These are phyloP conservation scores for Lepidocyrtoides sp. DNA, from an alignment of 2,888 invertebrate species.

Conservation along the genomic window DNA sequence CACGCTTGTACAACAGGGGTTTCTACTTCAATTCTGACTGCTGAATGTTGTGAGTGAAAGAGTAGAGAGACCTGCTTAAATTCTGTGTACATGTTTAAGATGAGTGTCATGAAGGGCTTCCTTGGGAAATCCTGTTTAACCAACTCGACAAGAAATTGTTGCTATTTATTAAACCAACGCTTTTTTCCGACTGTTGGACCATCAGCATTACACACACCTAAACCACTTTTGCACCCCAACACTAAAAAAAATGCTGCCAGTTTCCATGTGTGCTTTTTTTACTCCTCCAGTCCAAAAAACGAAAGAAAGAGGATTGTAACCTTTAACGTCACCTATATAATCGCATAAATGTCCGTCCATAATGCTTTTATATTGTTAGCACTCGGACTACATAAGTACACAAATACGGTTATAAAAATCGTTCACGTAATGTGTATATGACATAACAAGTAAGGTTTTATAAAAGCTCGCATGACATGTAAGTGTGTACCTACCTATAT, in stretches of 20 bases:
- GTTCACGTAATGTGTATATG: too few relatives aligned
- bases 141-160: slow-evolving; percentile 48
- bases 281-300: neutral
- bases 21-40: neutral
- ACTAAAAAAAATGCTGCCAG: neutral
- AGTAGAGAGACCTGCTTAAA: neutral
- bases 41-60: neutral
- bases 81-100: neutral
- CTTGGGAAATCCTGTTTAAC: slow-evolving; percentile 72
- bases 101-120: slow-evolving; percentile 69
- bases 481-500: too few relatives aligned
- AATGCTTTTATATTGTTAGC: neutral
- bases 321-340: neutral
- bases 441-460: too few relatives aligned
- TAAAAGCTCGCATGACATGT: too few relatives aligned
- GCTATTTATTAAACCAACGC: slow-evolving; percentile 48
- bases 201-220: neutral
- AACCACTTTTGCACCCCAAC: neutral
- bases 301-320: neutral
- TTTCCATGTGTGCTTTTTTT: neutral
- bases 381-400: neutral
- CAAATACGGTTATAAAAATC: too few relatives aligned
- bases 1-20: too few relatives aligned
- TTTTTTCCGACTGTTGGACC: neutral
- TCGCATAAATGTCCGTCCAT: neutral